Conservation (phyloP, 2,888 invertebrate species). For the Scelioninae gen. 2 region DNA sequence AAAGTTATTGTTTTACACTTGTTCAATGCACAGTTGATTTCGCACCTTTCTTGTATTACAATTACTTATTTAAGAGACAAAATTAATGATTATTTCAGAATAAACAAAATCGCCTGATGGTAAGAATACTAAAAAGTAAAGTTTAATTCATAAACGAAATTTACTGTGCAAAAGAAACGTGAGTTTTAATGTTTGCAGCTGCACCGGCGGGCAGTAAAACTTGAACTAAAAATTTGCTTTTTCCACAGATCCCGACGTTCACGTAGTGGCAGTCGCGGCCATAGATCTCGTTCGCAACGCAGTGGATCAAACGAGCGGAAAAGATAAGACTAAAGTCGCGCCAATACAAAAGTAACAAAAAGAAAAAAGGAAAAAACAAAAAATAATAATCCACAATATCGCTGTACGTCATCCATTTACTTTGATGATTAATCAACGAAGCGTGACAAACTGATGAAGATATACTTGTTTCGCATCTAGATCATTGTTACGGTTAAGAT, state of each 20-base stretch:
- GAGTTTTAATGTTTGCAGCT: conserved; percentile 45
- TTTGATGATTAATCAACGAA: conserved; percentile 48
- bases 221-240: conserved; percentile 16
- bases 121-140: no score
- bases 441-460: conserved; percentile 22
- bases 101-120: no score
- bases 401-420: conserved; percentile 44
- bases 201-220: not conserved
- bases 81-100: not conserved
- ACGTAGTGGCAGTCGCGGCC: conserved; percentile 71
- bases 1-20: conserved; percentile 19
- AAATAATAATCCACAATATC: conserved; percentile 36
- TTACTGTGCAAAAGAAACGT: conserved; percentile 17
- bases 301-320: conserved; percentile 74
- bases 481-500: conserved; percentile 42
- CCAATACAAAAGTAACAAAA: conserved; percentile 31
- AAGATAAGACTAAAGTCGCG: conserved; percentile 66
- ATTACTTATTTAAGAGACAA: not conserved
- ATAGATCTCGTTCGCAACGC: conserved; percentile 73
- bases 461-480: conserved; percentile 30
- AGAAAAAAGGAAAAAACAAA: no score
- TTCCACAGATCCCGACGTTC: conserved; percentile 72
- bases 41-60: not conserved
- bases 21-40: conserved; percentile 28
- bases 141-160: conserved; percentile 6